Evolutionary conservation across 2,797 vertebrate genomes (phyloP).

Genomic region (Protosalanx chinensis): DNA sequence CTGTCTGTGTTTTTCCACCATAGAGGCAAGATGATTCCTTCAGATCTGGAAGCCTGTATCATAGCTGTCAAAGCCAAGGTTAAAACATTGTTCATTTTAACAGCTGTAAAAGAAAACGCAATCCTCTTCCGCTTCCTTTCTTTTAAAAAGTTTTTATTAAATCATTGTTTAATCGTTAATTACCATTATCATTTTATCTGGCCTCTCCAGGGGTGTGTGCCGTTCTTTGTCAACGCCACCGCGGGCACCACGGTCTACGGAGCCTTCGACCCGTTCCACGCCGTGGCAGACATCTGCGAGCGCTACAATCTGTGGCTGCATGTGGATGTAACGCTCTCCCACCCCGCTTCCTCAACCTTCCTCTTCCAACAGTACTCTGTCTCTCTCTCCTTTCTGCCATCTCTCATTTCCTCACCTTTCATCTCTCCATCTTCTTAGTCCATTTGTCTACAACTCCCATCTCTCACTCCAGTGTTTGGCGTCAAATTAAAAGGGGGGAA

Average conservation of each 20-base stretch:
- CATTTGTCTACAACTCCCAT: not conserved
- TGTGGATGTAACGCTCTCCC: conserved; percentile 60
- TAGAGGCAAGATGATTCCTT: conserved; percentile 74
- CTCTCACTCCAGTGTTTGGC: not conserved
- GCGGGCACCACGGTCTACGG: conserved; percentile 73
- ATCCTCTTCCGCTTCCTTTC: too few species aligned
- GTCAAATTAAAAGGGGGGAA: too few species aligned
- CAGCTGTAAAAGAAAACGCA: too few species aligned
- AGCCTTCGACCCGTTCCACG: conserved; percentile 68
- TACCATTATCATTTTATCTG: not conserved
- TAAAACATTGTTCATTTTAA: conserved; percentile 7
- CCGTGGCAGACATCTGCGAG: conserved; percentile 66
- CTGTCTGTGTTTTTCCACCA: conserved; percentile 17
- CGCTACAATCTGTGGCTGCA: conserved; percentile 72
- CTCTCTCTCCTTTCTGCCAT: not conserved
- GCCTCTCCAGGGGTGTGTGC: conserved; percentile 61
- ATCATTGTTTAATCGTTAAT: too few species aligned
- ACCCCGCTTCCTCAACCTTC: too few species aligned
- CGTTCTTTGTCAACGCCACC: conserved; percentile 73
- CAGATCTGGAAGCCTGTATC: conserved; percentile 69
- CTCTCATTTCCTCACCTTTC: not conserved
- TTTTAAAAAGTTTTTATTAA: too few species aligned
- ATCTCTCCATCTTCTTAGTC: not conserved
- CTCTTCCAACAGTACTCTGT: too few species aligned
- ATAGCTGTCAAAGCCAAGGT: conserved; percentile 59